Base-by-base conservation (phyloP, 2,113 vertebrate genomes). In the human region DNA sequence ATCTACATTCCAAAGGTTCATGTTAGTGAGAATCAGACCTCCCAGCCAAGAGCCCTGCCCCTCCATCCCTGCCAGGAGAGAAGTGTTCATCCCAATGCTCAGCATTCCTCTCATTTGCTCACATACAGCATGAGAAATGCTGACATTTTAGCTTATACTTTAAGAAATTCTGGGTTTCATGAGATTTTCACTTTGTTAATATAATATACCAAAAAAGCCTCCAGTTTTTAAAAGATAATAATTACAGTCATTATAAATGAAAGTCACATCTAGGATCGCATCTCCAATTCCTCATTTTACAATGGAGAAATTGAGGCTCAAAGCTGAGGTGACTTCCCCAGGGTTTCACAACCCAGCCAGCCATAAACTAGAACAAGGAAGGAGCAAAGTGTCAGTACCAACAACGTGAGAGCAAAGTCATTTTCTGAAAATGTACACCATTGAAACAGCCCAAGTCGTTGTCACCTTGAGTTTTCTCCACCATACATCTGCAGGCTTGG, bases 141-240 rank as follows among this genome's bases (percentile, higher is more conserved):
- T 22, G 43, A 50, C 45, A 70, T 50, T 84, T 84, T 40, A 27
- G 7, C 79, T 89, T 66, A 48, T 55, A 57, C 17, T 72, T 85
- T n/a, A 52, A n/a, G 0, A 12, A 90, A 78, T 68, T 96, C 86
- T 68, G 27, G 3, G 8, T 25, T 88, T 81, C 43, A n/a, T 64
- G 72, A 68, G 12, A 43, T 78, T 84, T 87, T 79, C 10, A 68
- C 35, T 91, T 88, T 70, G 25, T n/a, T 85, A 85, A 43, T 40
- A 30, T 14, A 25, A 79, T 25, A 48, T 18, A 23, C 23, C 4
- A 20, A 12, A 80, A 89, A 72, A 59, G 4, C 1, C 52, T 94
- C n/a, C n/a, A 55, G 6, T 81, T 55, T 89, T 83, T 87, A 52
- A 80, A 93, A 91, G 52, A 57, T 40, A 91, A 73, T 57, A 61